Percentiles rank a stretch among this genome's conserved stretches.
Evolutionary conservation across 2,113 vertebrate species (phyloP).

Genomic region (Nicator chloris): DNA sequence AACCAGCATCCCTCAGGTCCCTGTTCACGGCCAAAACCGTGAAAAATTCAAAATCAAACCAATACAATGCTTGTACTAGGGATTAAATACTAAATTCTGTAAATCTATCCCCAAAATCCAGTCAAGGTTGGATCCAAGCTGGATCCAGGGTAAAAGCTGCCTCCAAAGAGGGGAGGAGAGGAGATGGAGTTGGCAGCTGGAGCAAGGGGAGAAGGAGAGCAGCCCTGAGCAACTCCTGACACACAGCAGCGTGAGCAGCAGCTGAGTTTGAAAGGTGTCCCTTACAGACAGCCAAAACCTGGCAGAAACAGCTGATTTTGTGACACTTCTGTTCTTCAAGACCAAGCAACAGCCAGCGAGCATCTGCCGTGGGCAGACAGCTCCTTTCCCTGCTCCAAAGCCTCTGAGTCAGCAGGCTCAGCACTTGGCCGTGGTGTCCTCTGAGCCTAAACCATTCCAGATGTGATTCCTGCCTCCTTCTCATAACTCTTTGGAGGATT

Average conservation of each 20-base stretch:
- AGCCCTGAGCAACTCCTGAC: neutral
- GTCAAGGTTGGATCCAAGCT: neutral
- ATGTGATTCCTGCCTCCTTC: neutral
- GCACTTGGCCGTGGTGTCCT: neutral
- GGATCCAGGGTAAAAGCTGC: neutral
- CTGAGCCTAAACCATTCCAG: neutral
- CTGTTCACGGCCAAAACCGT: fast-evolving
- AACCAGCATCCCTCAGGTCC: neutral
- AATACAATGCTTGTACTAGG: fast-evolving
- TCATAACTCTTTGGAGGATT: neutral
- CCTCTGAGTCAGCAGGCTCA: neutral
- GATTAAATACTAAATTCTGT: neutral
- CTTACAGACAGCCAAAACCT: neutral
- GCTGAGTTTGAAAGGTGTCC: slow-evolving; percentile 9
- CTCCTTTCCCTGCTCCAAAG: neutral
- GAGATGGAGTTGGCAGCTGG: neutral
- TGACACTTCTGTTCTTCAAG: neutral
- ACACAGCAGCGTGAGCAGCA: neutral
- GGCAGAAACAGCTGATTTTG: neutral
- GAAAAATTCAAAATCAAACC: neutral
- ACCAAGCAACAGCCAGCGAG: neutral
- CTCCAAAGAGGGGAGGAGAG: neutral
- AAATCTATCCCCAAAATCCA: neutral
- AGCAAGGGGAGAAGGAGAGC: neutral
- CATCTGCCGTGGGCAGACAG: neutral